Evolutionary conservation across 2,888 invertebrate species (phyloP).

Genomic region (Amiota mariae): DNA sequence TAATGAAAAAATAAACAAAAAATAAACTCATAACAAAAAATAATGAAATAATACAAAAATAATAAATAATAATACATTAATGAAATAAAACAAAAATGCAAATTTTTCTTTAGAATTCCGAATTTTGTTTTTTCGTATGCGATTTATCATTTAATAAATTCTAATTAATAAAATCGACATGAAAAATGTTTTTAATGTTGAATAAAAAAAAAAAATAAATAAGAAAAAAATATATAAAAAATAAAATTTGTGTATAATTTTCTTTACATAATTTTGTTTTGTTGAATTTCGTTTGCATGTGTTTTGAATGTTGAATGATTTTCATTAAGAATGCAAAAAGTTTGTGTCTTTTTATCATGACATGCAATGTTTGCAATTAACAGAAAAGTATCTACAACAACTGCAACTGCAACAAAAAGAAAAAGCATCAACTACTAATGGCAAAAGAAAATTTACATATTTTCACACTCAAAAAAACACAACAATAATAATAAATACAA

Average conservation of each 20-base stretch:
- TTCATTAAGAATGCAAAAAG: conserved; percentile 24
- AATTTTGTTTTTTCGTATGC: neutral
- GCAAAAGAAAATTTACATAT: conserved; percentile 35
- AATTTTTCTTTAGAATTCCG: conserved; percentile 13
- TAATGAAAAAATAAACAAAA: conserved; percentile 45
- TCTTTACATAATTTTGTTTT: neutral
- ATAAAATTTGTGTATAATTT: conserved; percentile 38
- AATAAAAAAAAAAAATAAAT: conserved; percentile 29
- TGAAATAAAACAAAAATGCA: conserved; percentile 43
- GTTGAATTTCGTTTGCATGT: conserved; percentile 10
- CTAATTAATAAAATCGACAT: conserved; percentile 37
- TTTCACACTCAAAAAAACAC: conserved; percentile 42
- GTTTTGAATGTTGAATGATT: conserved; percentile 2
- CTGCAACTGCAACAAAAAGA: neutral
- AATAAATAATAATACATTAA: conserved; percentile 13
- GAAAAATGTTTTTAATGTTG: conserved; percentile 39
- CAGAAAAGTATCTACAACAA: neutral
- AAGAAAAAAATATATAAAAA: conserved; percentile 9
- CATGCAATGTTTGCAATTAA: conserved; percentile 36
- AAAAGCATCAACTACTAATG: conserved; percentile 14
- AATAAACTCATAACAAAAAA: conserved; percentile 45
- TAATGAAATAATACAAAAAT: conserved; percentile 35
- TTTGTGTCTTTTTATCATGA: conserved; percentile 46
- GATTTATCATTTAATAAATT: conserved; percentile 28
- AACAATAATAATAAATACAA: conserved; percentile 47